phyloP scores from a whole-genome alignment of 1,140 invertebrate species.

The Halesus radiatus region DNA sequence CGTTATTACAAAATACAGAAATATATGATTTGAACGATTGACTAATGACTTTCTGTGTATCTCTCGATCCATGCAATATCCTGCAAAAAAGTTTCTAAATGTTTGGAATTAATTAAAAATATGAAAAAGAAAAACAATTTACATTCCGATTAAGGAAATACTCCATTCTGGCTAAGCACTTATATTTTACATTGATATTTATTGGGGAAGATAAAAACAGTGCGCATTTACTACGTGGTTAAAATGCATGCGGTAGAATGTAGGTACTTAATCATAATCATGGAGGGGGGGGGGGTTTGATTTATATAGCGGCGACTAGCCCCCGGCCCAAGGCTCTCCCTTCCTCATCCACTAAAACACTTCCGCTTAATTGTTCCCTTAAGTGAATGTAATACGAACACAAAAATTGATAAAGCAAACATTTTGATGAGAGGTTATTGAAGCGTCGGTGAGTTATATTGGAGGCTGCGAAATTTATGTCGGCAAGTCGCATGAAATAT shows the following conservation, averaged over 20 bases:
- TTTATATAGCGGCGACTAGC: neutral
- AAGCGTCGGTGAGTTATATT: neutral
- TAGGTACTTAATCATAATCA: slow-evolving; percentile 11
- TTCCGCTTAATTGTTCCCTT: slow-evolving; percentile 27
- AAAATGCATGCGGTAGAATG: slow-evolving; percentile 7
- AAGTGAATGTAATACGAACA: slow-evolving; percentile 23
- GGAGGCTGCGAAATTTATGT: neutral
- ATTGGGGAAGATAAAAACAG: no score
- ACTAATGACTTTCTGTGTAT: no score
- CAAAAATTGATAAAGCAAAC: slow-evolving; percentile 18
- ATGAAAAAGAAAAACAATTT: no score
- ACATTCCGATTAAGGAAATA: no score
- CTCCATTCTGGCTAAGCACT: no score
- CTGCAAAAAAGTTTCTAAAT: no score
- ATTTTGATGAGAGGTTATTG: slow-evolving; percentile 17
- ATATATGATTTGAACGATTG: no score
- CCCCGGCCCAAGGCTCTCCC: neutral
- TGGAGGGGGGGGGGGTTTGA: neutral
- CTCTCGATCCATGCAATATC: no score
- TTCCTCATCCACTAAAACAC: slow-evolving; percentile 25
- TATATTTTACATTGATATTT: no score
- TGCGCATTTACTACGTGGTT: neutral
- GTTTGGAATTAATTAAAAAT: no score
- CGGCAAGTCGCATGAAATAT: neutral
- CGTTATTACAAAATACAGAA: no score